These are phyloP conservation scores for Sitophilus oryzae DNA, from an alignment of 1,140 invertebrate genomes.

Conservation along the genomic window DNA sequence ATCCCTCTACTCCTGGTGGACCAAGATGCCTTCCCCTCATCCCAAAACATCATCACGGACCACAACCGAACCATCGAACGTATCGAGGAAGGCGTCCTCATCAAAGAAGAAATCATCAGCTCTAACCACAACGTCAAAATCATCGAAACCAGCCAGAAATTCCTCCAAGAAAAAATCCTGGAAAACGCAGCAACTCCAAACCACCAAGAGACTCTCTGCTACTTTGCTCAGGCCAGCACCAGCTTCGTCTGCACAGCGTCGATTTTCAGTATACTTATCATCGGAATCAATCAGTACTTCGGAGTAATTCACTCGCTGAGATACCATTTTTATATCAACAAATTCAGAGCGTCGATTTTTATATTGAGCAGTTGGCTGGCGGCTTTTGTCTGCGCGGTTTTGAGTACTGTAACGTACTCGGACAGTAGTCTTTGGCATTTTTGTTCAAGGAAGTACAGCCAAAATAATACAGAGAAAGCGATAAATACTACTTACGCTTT, in stretches of 20 bases:
- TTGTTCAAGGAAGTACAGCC: constrained; percentile 43
- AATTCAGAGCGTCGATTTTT: constrained; percentile 61
- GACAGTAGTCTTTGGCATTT: constrained; percentile 49
- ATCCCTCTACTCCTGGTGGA: constrained; percentile 55
- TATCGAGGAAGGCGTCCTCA: constrained; percentile 12
- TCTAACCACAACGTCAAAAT: constrained; percentile 17
- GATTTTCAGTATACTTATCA: constrained; percentile 58
- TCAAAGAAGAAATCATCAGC: constrained; percentile 21
- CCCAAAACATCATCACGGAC: constrained; percentile 1
- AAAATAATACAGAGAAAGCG: constrained; percentile 13
- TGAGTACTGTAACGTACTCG: constrained; percentile 38
- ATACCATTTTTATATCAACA: constrained; percentile 73
- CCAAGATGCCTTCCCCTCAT: constrained; percentile 24
- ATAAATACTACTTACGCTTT: constrained; percentile 44
- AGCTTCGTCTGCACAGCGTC: constrained; percentile 51
- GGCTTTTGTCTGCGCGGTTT: constrained; percentile 52
- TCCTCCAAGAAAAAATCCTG: not conserved
- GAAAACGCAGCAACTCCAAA: not conserved
- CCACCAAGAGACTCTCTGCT: constrained; percentile 40
- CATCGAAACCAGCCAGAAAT: constrained; percentile 5
- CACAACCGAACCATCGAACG: constrained; percentile 11
- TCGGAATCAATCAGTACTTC: constrained; percentile 80
- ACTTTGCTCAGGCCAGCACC: constrained; percentile 48
- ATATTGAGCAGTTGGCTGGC: constrained; percentile 63
- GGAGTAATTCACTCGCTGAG: constrained; percentile 80